Conservation (phyloP, 2,113 vertebrate species). For the Corvus cornix region DNA sequence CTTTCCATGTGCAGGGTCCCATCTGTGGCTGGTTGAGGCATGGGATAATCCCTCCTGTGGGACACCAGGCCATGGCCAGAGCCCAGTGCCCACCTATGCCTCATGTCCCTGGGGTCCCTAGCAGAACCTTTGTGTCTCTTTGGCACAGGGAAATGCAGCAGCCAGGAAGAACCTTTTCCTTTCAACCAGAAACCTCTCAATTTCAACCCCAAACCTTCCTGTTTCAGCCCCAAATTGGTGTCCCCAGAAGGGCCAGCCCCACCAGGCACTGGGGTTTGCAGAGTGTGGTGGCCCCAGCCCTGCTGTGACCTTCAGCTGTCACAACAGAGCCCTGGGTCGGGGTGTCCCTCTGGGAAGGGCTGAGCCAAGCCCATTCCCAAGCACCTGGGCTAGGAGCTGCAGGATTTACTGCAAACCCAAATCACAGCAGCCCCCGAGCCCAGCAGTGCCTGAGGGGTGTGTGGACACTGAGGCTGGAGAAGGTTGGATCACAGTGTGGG, state of each 20-base stretch:
- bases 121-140: not conserved
- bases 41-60: accelerated
- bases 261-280: accelerated
- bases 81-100: not conserved
- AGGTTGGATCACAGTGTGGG: not conserved
- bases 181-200: not conserved
- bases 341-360: not conserved
- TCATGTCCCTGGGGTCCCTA: accelerated
- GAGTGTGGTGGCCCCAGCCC: not conserved
- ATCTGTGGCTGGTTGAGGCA: not conserved
- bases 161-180: not conserved
- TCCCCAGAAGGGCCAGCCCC: no score
- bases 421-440: not conserved
- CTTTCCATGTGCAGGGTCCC: accelerated
- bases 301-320: not conserved
- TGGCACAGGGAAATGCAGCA: not conserved
- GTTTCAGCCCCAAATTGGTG: not conserved
- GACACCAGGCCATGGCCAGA: not conserved
- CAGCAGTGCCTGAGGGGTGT: not conserved
- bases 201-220: not conserved
- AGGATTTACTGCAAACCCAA: not conserved
- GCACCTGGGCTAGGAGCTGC: accelerated
- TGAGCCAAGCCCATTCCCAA: not conserved
- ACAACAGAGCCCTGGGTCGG: not conserved
- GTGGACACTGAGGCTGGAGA: not conserved